Evolutionary conservation across 2,113 vertebrate species (phyloP).

Genomic region (Apistogramma diplotaenia): DNA sequence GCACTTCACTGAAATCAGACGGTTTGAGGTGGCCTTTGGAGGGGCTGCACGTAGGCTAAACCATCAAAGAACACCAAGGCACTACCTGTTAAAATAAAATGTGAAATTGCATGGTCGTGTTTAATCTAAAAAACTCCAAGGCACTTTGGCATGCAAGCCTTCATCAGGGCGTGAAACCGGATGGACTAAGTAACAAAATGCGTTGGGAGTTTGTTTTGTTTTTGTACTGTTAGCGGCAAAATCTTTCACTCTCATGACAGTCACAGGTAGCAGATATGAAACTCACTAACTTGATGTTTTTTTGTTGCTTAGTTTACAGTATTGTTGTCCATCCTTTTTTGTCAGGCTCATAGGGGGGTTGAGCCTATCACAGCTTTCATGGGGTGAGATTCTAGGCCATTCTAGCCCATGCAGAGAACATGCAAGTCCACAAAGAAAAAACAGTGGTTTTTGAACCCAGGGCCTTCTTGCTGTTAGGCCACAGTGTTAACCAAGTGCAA

Average conservation of each 20-base stretch:
- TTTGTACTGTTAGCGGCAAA: not conserved
- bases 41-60: not conserved
- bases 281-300: not conserved
- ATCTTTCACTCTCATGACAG: not conserved
- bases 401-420: not conserved
- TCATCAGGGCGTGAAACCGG: no score
- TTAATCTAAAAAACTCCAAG: no score
- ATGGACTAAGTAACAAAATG: no score
- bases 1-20: no score
- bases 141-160: no score
- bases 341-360: no score
- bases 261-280: not conserved
- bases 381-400: not conserved
- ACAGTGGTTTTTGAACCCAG: not conserved
- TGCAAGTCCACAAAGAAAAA: not conserved
- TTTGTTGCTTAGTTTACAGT: no score
- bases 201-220: not conserved
- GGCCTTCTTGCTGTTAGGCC: not conserved
- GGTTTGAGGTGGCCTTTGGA: no score
- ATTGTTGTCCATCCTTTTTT: no score
- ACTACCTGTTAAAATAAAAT: no score
- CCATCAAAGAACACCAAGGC: not conserved
- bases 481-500: accelerated
- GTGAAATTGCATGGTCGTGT: no score
- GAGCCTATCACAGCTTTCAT: no score